Percentiles rank a stretch among this genome's conserved stretches.
These are phyloP conservation scores for Aquatica leii DNA, from an alignment of 2,888 invertebrate species.

Conservation along the genomic window DNA sequence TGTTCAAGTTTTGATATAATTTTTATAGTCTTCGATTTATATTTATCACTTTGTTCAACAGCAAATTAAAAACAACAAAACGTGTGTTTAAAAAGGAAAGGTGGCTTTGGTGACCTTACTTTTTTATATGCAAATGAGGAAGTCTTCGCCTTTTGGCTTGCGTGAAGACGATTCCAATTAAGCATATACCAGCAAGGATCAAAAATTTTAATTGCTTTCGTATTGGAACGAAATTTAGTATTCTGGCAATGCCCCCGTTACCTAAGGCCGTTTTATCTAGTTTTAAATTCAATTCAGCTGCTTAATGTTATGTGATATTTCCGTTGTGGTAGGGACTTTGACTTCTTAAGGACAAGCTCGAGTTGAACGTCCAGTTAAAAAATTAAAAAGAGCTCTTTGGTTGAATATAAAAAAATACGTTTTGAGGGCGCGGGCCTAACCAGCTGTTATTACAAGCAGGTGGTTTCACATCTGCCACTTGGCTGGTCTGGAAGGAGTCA, in stretches of 20 bases:
- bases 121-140: no score
- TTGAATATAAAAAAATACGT: conserved; percentile 35
- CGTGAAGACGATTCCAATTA: no score
- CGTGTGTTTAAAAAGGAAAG: no score
- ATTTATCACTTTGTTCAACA: no score
- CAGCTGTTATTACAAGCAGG: conserved; percentile 53
- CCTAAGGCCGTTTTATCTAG: conserved; percentile 12
- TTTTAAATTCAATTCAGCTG: conserved; percentile 17
- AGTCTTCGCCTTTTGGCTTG: no score
- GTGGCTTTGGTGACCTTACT: no score
- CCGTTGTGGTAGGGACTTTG: conserved; percentile 22
- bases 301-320: conserved; percentile 19
- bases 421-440: conserved; percentile 47
- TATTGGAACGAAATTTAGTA: no score
- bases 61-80: no score
- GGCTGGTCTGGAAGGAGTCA: conserved; percentile 32
- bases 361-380: conserved; percentile 32
- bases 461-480: conserved; percentile 51
- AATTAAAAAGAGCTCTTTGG: conserved; percentile 26
- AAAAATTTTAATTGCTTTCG: no score
- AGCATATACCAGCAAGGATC: no score
- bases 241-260: conserved; percentile 5
- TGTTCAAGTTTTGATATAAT: no score
- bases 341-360: conserved; percentile 22
- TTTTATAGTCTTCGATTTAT: no score